phyloP scores from a whole-genome alignment of 2,113 vertebrate species.

The Oxyruncus cristatus region DNA sequence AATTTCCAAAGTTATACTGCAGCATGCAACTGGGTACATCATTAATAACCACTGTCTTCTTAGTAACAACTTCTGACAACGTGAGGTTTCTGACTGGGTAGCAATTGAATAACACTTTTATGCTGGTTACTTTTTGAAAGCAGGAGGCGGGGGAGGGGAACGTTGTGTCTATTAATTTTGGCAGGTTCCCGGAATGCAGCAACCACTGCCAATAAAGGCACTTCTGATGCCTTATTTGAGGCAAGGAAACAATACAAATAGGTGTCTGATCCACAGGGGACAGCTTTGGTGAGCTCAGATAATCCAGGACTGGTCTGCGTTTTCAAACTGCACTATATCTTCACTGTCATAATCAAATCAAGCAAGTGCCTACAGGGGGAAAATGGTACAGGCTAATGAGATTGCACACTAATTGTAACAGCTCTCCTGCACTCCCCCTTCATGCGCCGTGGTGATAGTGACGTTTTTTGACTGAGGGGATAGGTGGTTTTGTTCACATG shows the following conservation, averaged over 20 bases:
- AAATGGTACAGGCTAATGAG: neutral
- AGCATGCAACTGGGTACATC: neutral
- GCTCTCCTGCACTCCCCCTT: neutral
- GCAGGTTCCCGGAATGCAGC: neutral
- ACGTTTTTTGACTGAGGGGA: neutral
- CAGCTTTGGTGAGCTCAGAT: neutral
- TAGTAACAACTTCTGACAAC: neutral
- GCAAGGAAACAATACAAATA: neutral
- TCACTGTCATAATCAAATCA: neutral
- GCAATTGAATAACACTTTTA: neutral
- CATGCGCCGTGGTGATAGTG: neutral
- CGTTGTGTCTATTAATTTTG: neutral
- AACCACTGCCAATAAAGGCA: neutral
- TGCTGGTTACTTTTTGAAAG: neutral
- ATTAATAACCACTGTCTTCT: neutral
- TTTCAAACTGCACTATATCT: neutral
- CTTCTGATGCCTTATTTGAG: neutral
- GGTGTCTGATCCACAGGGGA: neutral
- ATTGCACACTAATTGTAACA: neutral
- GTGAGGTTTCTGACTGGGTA: neutral
- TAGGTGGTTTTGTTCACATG: neutral
- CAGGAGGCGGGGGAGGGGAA: neutral
- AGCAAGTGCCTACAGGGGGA: neutral
- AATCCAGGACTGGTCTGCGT: neutral
- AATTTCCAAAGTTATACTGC: neutral